These are phyloP conservation scores for Antheraea assamensis DNA, from an alignment of 2,888 invertebrate species.

Conservation along the genomic window DNA sequence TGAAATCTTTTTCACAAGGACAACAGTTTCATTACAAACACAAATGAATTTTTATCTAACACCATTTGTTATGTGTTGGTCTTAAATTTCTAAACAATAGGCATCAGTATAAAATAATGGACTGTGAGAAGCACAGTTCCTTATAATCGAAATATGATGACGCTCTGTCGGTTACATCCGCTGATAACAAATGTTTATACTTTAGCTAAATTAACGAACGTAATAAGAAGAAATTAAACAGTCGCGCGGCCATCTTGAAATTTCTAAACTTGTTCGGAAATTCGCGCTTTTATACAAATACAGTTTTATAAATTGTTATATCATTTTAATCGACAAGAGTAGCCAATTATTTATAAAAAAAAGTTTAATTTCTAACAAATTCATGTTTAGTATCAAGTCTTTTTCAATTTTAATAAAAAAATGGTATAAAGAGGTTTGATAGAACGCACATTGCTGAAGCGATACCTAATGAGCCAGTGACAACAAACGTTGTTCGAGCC, in stretches of 20 bases:
- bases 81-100: constrained; percentile 4
- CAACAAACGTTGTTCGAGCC: no score
- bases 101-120: background rate
- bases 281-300: background rate
- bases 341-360: no score
- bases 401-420: no score
- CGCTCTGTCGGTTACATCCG: background rate
- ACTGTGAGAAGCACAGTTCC: background rate
- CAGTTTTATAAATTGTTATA: background rate
- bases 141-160: constrained; percentile 4
- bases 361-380: no score
- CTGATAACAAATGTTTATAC: constrained; percentile 1
- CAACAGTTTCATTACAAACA: background rate
- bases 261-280: background rate
- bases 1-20: no score
- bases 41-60: background rate
- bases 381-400: no score
- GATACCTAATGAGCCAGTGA: no score
- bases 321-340: background rate
- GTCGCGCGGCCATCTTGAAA: background rate
- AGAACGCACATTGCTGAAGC: no score
- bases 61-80: background rate
- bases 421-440: no score
- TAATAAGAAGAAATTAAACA: background rate
- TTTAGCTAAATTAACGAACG: background rate